Evolutionary conservation across 1,140 invertebrate genomes (phyloP).

Genomic region (Trichomalopsis sarcophagae): DNA sequence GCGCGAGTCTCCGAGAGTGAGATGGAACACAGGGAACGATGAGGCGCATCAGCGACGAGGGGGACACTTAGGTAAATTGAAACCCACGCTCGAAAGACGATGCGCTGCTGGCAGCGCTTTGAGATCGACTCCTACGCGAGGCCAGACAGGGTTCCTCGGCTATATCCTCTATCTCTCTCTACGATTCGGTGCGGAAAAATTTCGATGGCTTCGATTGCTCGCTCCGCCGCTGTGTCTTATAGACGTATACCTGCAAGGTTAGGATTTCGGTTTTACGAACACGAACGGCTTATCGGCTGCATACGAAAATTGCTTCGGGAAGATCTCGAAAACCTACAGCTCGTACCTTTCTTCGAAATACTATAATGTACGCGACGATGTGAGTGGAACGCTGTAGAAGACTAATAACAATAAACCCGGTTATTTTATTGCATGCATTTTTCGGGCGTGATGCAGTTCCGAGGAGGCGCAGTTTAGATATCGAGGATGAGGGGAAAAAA

Average conservation of each 20-base stretch:
- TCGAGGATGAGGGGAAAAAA: neutral
- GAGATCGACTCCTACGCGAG: conserved; percentile 22
- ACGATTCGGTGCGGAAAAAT: neutral
- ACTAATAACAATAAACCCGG: neutral
- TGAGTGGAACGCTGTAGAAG: too few relatives aligned
- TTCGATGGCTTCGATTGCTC: conserved; percentile 1
- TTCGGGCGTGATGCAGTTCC: neutral
- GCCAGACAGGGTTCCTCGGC: conserved; percentile 1
- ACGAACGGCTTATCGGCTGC: too few relatives aligned
- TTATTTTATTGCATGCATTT: neutral
- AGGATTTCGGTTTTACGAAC: neutral
- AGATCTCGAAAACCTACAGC: too few relatives aligned
- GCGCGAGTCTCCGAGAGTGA: neutral
- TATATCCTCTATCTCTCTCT: neutral
- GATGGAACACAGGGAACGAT: neutral
- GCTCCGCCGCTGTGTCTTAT: too few relatives aligned
- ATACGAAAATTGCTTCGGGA: too few relatives aligned
- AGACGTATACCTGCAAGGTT: neutral
- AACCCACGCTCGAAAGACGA: conserved; percentile 56
- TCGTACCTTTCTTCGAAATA: too few relatives aligned
- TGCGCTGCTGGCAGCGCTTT: conserved; percentile 41
- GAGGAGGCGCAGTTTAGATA: conserved; percentile 8
- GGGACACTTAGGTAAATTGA: conserved; percentile 61
- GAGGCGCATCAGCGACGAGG: neutral
- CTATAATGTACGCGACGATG: too few relatives aligned